Base-by-base conservation (phyloP, 2,113 vertebrate genomes). In the Willisornis vidua region DNA sequence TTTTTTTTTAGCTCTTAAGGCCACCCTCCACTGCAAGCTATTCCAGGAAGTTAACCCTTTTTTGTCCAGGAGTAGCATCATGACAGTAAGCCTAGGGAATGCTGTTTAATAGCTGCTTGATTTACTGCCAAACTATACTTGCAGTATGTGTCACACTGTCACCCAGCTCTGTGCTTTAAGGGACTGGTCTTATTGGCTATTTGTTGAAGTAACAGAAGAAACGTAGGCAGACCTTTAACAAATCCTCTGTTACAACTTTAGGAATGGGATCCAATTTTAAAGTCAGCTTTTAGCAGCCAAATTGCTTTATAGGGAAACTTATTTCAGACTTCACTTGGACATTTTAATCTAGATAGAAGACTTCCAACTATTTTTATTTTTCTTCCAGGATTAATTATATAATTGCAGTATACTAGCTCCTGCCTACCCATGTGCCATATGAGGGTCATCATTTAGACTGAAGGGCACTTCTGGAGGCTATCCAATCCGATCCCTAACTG, bases 401-500 rank as follows among this genome's bases (percentile, higher is more conserved):
- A 49, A 24, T 24, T 66, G 4, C 1, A 73, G 7, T 4, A 46
- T 4, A 33, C 33, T 7, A 46, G 14, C 18, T 73, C 31, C 29
- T 90, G 79, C 23, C 67, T 62, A 67, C 37, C 23, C 88, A 62
- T 22, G 75, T 37, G 76, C 63, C 71, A 51, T 43, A 29, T 43
- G 28, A 77, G 9, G 51, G 22, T 93, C 55, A 52, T 65, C 55
- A 52, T 65, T 89, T 79, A 79, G 65, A 94, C 70, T 93, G 75
- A 73, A 94, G 92, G 76, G 26, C 19, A 89, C 92, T 90, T 84
- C 76, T 96, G 95, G 55, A 93, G 26, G 88, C 81, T 93, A 90
- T 80, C 61, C 83, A 89, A 81, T 67, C 43, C 0, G 1, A 78
- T 22, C 33, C 35, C 26, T 65, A 78, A 4, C 35, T 71, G 65